Evolutionary conservation across 2,113 vertebrate species (phyloP), one percentile per base, ranked within the genome.

Genomic region (Microtus richardsoni): DNA sequence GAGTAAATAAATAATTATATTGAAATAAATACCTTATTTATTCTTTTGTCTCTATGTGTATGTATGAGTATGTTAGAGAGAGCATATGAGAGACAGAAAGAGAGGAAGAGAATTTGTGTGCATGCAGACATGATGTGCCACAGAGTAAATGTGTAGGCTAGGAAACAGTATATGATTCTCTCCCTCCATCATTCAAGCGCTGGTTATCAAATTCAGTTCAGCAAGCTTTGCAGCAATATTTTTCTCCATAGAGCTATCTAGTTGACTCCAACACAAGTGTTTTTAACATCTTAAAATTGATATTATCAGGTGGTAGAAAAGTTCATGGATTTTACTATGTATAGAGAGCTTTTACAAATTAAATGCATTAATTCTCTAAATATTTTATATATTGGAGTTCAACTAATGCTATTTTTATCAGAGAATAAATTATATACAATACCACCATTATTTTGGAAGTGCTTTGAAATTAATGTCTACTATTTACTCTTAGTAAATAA

Each of bases 381-480:
- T 44, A 86, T 92, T 54, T 75, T 30, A 88, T 2, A n/a, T 54
- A 41, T 75, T 91, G 19, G n/a, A 92, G 70, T 4, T 2, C 14
- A 66, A 22, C 86, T 68, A 36, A 52, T 71, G 6, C 24, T 47
- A 54, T 66, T 94, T 96, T 74, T 36, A 73, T 22, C 4, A 83
- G 84, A 80, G 47, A 8, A 52, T 13, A 91, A 86, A 89, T 62
- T 96, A 74, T 47, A 30, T 47, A 58, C 8, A 93, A 49, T 78
- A 41, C 12, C 13, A 3, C 5, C 70, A 21, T 82, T 93, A 75
- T 88, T 91, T 91, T 94, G 30, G 60, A 30, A 26, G n/a, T 58
- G 0, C 5, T 95, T 91, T 96, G 39, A 92, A 92, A 93, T 85
- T 75, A 58, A 70, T 82, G 86, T 94, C 30, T 92, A 39, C 33